Conservation (phyloP, 2,797 vertebrate genomes). For the Neomorphus geoffroyi region DNA sequence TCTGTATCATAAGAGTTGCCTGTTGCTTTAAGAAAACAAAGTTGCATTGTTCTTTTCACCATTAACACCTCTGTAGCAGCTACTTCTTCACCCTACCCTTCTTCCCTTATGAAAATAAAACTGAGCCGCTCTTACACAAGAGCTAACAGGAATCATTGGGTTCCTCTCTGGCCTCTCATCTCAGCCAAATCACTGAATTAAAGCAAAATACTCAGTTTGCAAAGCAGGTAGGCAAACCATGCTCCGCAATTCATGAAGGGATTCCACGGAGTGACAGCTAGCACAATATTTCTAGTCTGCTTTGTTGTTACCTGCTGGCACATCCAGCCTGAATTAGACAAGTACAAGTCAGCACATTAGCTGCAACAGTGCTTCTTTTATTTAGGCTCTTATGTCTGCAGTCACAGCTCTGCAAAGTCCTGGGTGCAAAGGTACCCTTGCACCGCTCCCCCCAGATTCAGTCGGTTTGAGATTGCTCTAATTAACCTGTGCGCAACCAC, state of each 20-base stretch:
- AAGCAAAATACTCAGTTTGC: neutral
- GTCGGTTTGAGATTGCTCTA: neutral
- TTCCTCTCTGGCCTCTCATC: neutral
- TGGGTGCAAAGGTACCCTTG: neutral
- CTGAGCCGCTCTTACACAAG: neutral
- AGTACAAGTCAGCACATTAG: conserved; percentile 47
- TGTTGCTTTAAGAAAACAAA: neutral
- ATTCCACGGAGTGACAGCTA: neutral
- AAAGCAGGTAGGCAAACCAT: neutral
- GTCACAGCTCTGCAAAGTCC: neutral
- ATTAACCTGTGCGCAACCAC: neutral
- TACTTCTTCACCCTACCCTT: neutral
- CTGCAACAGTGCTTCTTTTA: conserved; percentile 35
- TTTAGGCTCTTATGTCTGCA: neutral
- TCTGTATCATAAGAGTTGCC: neutral
- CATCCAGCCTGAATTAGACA: conserved; percentile 53
- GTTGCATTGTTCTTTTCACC: neutral
- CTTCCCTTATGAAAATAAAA: neutral
- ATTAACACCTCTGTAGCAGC: neutral
- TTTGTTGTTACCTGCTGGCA: conserved; percentile 40
- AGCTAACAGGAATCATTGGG: neutral
- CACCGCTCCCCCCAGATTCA: neutral
- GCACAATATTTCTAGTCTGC: conserved; percentile 16
- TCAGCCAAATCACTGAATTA: neutral
- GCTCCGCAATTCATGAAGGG: neutral